Percentiles rank a stretch among this genome's conserved stretches.
Evolutionary conservation across 2,113 vertebrate genomes (phyloP).

Genomic region (Neolamprologus sp.): DNA sequence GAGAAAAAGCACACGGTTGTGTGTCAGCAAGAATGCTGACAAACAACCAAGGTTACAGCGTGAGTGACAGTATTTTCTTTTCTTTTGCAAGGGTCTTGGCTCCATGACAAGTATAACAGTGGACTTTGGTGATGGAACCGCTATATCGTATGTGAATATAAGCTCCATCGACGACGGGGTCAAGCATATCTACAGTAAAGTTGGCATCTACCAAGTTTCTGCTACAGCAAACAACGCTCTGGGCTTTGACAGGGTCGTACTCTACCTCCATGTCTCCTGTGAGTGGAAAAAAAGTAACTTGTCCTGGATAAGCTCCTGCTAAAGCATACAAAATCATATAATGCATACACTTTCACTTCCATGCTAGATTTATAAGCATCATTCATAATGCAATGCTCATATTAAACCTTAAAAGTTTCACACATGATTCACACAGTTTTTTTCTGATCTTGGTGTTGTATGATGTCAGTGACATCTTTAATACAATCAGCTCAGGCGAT

Average conservation of each 20-base stretch:
- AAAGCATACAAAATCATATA: background rate
- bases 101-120: conserved; percentile 84
- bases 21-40: background rate
- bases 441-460: background rate
- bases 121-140: conserved; percentile 86
- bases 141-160: conserved; percentile 85
- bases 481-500: background rate
- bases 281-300: conserved; percentile 29
- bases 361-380: background rate
- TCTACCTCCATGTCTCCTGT: conserved; percentile 91
- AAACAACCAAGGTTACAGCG: background rate
- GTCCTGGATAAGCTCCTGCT: background rate
- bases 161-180: conserved; percentile 88
- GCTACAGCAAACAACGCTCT: conserved; percentile 83
- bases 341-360: background rate
- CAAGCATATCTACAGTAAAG: conserved; percentile 82
- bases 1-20: background rate
- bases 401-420: background rate
- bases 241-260: conserved; percentile 80
- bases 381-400: background rate
- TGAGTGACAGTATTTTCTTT: conserved; percentile 18
- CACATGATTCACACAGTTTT: background rate
- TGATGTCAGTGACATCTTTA: background rate
- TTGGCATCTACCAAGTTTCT: conserved; percentile 87
- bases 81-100: conserved; percentile 76